Conservation (phyloP, 2,797 vertebrate species). For the Malurus leucopterus region DNA sequence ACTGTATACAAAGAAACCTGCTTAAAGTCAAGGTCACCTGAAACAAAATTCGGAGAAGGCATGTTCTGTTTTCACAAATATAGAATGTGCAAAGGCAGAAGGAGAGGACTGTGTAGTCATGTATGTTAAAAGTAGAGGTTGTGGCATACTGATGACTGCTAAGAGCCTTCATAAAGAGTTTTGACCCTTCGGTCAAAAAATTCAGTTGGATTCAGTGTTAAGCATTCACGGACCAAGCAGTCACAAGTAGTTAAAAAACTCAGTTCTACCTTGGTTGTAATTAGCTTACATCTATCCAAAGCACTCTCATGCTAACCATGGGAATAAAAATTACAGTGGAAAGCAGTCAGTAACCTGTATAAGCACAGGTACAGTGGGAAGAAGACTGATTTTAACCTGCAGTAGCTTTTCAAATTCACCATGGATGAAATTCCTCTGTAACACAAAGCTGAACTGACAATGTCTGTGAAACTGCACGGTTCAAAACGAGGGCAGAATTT, state of each 20-base stretch:
- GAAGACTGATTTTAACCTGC: neutral
- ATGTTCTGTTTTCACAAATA: conserved; percentile 15
- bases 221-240: neutral
- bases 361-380: neutral
- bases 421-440: neutral
- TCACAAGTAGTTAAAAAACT: neutral
- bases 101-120: neutral
- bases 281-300: neutral
- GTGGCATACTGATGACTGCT: neutral
- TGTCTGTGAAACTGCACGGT: neutral
- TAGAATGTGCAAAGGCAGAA: conserved; percentile 9
- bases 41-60: conserved; percentile 42
- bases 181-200: neutral
- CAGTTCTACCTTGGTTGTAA: neutral
- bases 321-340: neutral
- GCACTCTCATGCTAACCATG: neutral
- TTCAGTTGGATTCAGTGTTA: neutral
- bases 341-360: neutral
- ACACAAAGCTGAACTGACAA: neutral
- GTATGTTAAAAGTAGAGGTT: neutral
- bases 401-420: neutral
- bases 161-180: neutral
- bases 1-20: conserved; percentile 33
- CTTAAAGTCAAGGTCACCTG: conserved; percentile 21
- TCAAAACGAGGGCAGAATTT: neutral